Conservation (phyloP, 2,113 vertebrate species). For the Triplophysa dalaica region DNA sequence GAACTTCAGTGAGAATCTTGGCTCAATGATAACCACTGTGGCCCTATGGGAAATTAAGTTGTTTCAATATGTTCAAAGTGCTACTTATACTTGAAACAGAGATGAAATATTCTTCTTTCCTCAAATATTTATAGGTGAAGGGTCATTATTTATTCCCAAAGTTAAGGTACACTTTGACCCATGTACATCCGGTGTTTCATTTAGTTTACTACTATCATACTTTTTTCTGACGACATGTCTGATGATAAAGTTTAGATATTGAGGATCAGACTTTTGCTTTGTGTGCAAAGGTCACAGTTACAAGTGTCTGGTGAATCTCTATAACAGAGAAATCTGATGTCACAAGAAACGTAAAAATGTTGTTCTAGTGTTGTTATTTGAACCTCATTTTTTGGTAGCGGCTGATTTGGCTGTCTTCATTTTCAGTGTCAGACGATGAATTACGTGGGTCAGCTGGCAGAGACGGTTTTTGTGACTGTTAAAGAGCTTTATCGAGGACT, state of each 20-base stretch:
- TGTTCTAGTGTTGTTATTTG: background rate
- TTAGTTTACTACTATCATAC: background rate
- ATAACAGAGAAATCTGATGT: background rate
- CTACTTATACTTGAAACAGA: background rate
- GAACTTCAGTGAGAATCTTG: too few relatives aligned
- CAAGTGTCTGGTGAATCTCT: background rate
- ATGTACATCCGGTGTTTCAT: background rate
- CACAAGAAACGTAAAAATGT: background rate
- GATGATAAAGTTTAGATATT: constrained; percentile 9
- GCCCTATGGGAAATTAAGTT: background rate
- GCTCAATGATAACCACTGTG: too few relatives aligned
- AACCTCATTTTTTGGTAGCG: too few relatives aligned
- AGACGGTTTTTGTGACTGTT: constrained; percentile 83
- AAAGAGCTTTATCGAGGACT: constrained; percentile 90
- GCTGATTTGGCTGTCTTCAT: background rate
- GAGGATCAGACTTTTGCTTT: background rate
- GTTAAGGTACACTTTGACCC: too few relatives aligned
- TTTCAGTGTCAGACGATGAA: constrained; percentile 85
- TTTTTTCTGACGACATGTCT: background rate
- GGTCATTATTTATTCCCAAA: too few relatives aligned
- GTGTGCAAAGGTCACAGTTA: constrained; percentile 13
- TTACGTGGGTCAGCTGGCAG: constrained; percentile 90
- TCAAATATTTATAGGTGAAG: too few relatives aligned
- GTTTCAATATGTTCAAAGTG: background rate
- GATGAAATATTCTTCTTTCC: too few relatives aligned